Conservation (phyloP, 1,140 invertebrate genomes). For the Telenomus remus region DNA sequence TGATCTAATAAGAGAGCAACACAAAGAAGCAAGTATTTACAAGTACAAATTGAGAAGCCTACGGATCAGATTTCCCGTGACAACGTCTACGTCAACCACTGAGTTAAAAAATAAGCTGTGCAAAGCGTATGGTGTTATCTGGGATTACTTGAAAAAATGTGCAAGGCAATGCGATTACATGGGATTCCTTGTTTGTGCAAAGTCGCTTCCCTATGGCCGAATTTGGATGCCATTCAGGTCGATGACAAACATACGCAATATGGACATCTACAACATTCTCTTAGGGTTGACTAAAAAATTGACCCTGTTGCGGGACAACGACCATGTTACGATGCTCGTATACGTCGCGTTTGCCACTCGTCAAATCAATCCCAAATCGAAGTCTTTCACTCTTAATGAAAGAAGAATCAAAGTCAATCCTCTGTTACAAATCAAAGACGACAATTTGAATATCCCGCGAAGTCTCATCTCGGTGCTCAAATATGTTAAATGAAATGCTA, state of each 20-base stretch:
- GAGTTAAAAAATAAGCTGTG: not conserved
- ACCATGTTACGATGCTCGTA: not conserved
- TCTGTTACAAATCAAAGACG: slow-evolving; percentile 2
- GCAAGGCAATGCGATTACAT: not conserved
- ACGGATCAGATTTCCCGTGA: not conserved
- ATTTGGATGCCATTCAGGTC: slow-evolving; percentile 6
- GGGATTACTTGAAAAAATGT: slow-evolving; percentile 3
- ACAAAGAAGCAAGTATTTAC: not conserved
- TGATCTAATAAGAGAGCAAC: too few species aligned
- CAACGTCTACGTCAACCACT: not conserved
- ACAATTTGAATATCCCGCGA: slow-evolving; percentile 7
- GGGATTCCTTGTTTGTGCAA: slow-evolving; percentile 2
- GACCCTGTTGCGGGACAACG: not conserved
- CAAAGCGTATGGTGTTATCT: not conserved
- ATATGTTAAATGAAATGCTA: not conserved
- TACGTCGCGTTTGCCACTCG: slow-evolving; percentile 4
- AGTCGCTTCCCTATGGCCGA: slow-evolving; percentile 5
- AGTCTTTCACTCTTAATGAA: not conserved
- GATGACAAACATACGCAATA: slow-evolving; percentile 1
- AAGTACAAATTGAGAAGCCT: slow-evolving; percentile 8
- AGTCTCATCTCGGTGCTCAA: slow-evolving; percentile 2
- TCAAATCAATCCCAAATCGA: too few species aligned
- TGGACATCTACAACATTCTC: not conserved
- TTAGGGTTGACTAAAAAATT: not conserved
- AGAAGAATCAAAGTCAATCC: not conserved